Evolutionary conservation across 2,797 vertebrate genomes (phyloP).

Genomic region (Knipowitschia caucasica): DNA sequence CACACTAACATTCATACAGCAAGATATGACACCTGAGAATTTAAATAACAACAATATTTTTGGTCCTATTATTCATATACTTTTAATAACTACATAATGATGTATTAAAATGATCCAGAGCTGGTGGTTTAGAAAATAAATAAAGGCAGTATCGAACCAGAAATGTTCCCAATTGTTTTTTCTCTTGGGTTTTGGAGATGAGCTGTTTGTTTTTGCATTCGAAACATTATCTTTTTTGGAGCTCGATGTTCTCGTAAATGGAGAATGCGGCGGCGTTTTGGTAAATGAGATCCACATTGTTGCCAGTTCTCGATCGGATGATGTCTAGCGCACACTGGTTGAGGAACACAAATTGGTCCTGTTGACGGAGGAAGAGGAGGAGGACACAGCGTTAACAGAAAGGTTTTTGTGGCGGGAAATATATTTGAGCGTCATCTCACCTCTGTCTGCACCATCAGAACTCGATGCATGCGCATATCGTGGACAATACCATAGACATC

Average conservation of each 20-base stretch:
- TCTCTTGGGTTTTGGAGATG: constrained; percentile 19
- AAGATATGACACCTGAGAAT: constrained; percentile 59
- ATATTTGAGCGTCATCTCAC: constrained; percentile 56
- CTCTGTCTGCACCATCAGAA: constrained; percentile 97
- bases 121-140: constrained; percentile 42
- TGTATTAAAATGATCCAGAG: constrained; percentile 29
- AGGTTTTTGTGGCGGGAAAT: background rate
- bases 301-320: constrained; percentile 86
- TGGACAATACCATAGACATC: constrained; percentile 87
- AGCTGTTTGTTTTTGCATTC: constrained; percentile 18
- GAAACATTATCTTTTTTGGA: constrained; percentile 37
- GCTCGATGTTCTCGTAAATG: constrained; percentile 86
- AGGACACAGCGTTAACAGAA: background rate
- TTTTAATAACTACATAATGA: constrained; percentile 43
- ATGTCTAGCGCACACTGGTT: constrained; percentile 93
- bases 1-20: constrained; percentile 33
- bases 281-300: constrained; percentile 87
- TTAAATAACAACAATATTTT: constrained; percentile 31
- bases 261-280: constrained; percentile 85
- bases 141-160: constrained; percentile 14
- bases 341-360: constrained; percentile 96
- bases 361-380: constrained; percentile 34
- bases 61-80: constrained; percentile 13
- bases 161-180: constrained; percentile 31
- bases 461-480: constrained; percentile 89